These are phyloP conservation scores for mouse (Mus musculus) DNA, from an alignment of 2,113 vertebrate species.

Conservation along the genomic window GRCm39 chr5:20713501-20714000, in stretches of 20 bases:
- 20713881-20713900: background rate
- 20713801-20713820: background rate
- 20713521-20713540: background rate
- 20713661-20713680: background rate
- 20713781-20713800: background rate
- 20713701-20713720: background rate
- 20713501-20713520: fast-evolving
- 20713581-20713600: background rate
- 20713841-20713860: background rate
- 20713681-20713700: too few relatives aligned
- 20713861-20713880: background rate
- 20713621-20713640: background rate
- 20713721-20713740: too few relatives aligned
- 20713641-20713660: background rate
- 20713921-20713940: background rate
- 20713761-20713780: fast-evolving
- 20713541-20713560: background rate
- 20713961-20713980: background rate
- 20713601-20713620: background rate
- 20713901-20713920: background rate
- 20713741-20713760: background rate
- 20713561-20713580: background rate
- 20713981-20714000: background rate
- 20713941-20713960: background rate
- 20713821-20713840: background rate